A percentile compares a stretch with the other conserved stretches of the same genome.
Conservation (phyloP, 2,113 vertebrate genomes). For the Corythornis madagascariensis region DNA sequence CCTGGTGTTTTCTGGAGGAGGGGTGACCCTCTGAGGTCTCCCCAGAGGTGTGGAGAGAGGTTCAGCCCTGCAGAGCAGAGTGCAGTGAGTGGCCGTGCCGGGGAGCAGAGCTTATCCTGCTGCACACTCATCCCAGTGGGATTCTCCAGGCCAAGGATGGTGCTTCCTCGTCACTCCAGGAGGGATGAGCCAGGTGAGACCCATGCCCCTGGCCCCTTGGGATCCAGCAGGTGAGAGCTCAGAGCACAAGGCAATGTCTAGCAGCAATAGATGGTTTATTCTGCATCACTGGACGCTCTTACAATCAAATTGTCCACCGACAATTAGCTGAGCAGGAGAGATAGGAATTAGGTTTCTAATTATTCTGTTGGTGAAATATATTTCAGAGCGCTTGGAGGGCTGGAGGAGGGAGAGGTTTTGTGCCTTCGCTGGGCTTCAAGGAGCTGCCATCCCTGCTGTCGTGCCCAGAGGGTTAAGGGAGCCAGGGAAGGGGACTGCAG, state of each 20-base stretch:
- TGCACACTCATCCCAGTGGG: accelerated
- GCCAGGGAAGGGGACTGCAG: slow-evolving; percentile 24
- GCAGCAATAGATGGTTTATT: slow-evolving; percentile 79
- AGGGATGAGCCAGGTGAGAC: slow-evolving; percentile 18
- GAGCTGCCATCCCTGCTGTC: slow-evolving; percentile 23
- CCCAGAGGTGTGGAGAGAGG: not conserved
- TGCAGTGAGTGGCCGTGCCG: accelerated
- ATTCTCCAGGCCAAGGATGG: accelerated
- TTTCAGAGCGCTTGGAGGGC: slow-evolving; percentile 35
- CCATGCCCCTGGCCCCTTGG: not conserved
- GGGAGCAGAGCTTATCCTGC: not conserved
- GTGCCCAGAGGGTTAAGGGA: not conserved
- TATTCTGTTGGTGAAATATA: slow-evolving; percentile 67
- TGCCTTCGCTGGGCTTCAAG: not conserved
- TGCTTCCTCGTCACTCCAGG: not conserved
- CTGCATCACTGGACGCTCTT: slow-evolving; percentile 76
- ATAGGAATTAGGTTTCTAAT: slow-evolving; percentile 80
- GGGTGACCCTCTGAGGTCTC: not conserved
- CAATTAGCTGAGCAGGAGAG: slow-evolving; percentile 79
- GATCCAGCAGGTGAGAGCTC: slow-evolving; percentile 66
- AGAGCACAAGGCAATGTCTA: slow-evolving; percentile 63
- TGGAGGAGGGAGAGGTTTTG: slow-evolving; percentile 53
- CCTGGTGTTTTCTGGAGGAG: not conserved
- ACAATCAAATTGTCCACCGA: slow-evolving; percentile 79
- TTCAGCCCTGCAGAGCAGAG: not conserved